Conservation (phyloP, 2,888 invertebrate genomes). For the Steinernema scapterisci region DNA sequence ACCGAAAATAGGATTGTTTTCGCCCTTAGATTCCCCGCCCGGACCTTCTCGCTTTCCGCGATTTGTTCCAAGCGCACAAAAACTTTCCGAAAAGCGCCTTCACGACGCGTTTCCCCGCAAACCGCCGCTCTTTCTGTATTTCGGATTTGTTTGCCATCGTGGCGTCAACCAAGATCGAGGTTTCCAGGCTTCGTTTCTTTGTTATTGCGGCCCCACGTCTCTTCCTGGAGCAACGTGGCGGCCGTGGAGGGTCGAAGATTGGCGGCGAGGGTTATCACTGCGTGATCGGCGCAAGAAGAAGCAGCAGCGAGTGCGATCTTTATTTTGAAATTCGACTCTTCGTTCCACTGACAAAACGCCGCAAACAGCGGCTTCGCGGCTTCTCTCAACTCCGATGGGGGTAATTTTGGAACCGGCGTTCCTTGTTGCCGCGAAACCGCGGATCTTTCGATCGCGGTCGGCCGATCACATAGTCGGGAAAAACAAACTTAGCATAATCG, state of each 20-base stretch:
- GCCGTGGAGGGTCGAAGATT: not conserved
- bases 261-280: not conserved
- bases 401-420: not conserved
- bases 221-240: not conserved
- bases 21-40: no score
- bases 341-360: slow-evolving; percentile 4
- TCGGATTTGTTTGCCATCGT: no score
- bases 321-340: slow-evolving; percentile 28
- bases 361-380: not conserved
- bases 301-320: not conserved
- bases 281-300: not conserved
- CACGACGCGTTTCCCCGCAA: no score
- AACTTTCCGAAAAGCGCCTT: no score
- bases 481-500: slow-evolving; percentile 18
- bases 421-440: not conserved
- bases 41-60: no score
- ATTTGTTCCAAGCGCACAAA: no score
- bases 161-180: no score
- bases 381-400: not conserved
- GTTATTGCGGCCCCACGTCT: not conserved
- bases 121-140: no score
- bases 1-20: no score
- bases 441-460: not conserved
- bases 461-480: not conserved
- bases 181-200: not conserved